phyloP scores from a whole-genome alignment of 2,888 invertebrate genomes.

The Noctua comes region DNA sequence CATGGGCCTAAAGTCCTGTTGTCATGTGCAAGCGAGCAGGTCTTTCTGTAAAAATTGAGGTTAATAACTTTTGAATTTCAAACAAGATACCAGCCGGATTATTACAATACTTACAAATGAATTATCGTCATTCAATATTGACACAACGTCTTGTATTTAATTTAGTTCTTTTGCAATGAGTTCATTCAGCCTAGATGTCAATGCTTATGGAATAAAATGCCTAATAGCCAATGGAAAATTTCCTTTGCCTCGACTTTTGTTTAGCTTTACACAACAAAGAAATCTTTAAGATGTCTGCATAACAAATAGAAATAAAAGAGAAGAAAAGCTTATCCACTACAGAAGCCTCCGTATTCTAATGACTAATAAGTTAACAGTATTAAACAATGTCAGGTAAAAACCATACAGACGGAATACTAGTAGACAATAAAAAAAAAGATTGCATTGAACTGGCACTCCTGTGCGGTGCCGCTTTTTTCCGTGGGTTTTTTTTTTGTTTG shows the following conservation, averaged over 20 bases:
- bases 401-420: neutral
- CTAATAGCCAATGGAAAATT: neutral
- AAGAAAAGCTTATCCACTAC: neutral
- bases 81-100: slow-evolving; percentile 17
- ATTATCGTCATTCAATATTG: slow-evolving; percentile 37
- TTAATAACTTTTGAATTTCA: slow-evolving; percentile 35
- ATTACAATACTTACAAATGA: slow-evolving; percentile 31
- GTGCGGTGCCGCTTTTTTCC: no score
- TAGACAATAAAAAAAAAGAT: neutral
- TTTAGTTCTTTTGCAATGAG: slow-evolving; percentile 18
- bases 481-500: no score
- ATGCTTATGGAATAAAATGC: neutral
- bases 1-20: neutral
- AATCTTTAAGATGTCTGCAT: neutral
- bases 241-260: neutral
- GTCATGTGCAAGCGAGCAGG: neutral
- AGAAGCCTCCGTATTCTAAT: neutral
- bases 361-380: no score
- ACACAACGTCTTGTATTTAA: slow-evolving; percentile 19
- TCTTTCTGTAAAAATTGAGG: neutral
- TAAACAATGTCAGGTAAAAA: neutral
- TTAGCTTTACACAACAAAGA: neutral
- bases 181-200: slow-evolving; percentile 5
- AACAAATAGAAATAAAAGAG: neutral
- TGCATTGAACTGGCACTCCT: neutral